Conservation (phyloP, 2,113 vertebrate species). For the Oryzias curvinotus region DNA sequence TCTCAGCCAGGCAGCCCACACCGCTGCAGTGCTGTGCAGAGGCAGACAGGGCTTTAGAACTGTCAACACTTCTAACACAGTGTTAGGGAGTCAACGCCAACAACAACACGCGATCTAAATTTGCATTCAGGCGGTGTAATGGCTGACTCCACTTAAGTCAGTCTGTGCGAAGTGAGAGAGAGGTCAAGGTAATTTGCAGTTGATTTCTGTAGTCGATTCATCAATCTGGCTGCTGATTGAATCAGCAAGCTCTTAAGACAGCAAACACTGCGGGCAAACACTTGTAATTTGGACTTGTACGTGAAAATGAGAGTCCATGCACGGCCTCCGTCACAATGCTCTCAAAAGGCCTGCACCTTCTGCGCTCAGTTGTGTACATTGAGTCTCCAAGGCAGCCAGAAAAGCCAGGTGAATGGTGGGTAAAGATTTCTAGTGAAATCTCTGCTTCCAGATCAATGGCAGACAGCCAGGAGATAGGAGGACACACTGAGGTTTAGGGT, state of each 20-base stretch:
- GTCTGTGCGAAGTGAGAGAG: slow-evolving; percentile 36
- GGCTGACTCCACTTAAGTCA: slow-evolving; percentile 31
- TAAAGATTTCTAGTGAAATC: slow-evolving; percentile 43
- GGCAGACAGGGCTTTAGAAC: slow-evolving; percentile 46
- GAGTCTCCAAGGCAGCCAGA: slow-evolving; percentile 27
- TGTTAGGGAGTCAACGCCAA: slow-evolving; percentile 8
- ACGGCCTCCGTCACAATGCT: neutral
- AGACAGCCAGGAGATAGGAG: slow-evolving; percentile 31
- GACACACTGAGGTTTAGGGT: slow-evolving; percentile 46
- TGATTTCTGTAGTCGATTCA: slow-evolving; percentile 52
- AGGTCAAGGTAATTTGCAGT: slow-evolving; percentile 57
- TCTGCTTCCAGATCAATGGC: slow-evolving; percentile 40
- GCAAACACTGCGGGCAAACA: slow-evolving; percentile 26
- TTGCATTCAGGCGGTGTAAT: slow-evolving; percentile 47
- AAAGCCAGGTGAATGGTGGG: slow-evolving; percentile 38
- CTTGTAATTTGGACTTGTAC: slow-evolving; percentile 36
- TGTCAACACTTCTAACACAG: slow-evolving; percentile 35
- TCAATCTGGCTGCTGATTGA: slow-evolving; percentile 52
- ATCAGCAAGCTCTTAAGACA: slow-evolving; percentile 36
- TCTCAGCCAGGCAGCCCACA: slow-evolving; percentile 37
- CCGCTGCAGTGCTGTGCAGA: slow-evolving; percentile 2
- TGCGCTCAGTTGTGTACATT: slow-evolving; percentile 4
- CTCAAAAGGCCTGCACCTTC: slow-evolving; percentile 7
- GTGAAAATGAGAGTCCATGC: slow-evolving; percentile 24
- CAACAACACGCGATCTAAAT: slow-evolving; percentile 29